A percentile compares a stretch with the other conserved stretches of the same genome.
Evolutionary conservation across 2,797 vertebrate genomes (phyloP).

Genomic region (Oophaga sylvatica): DNA sequence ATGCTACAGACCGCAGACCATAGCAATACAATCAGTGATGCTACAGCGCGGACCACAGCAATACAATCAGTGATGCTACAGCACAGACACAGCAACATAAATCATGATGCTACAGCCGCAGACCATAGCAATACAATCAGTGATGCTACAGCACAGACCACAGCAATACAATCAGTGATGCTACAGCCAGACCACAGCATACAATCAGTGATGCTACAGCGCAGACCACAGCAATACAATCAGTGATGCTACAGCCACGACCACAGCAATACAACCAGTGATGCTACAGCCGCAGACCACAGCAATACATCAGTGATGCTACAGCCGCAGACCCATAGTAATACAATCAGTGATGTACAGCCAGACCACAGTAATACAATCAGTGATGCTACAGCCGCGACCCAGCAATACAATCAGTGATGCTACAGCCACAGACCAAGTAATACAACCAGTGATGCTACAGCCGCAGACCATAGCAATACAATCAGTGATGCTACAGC

Average conservation of each 20-base stretch:
- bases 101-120: not conserved
- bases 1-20: not conserved
- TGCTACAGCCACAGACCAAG: no score
- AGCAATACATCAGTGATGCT: no score
- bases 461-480: no score
- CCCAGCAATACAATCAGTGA: no score
- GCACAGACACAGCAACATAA: not conserved
- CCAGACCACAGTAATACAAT: no score
- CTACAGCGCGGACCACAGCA: not conserved
- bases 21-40: not conserved
- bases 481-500: not conserved
- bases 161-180: not conserved
- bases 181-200: no score
- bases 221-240: no score
- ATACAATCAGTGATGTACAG: not conserved
- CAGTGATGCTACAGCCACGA: no score
- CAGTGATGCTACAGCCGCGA: no score
- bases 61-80: not conserved
- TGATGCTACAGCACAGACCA: not conserved
- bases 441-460: no score
- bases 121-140: not conserved
- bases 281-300: not conserved
- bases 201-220: no score
- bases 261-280: no score
- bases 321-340: not conserved